A percentile compares a stretch with the other conserved stretches of the same genome.
phyloP scores from a whole-genome alignment of 2,113 vertebrate genomes.

The Caracal caracal region DNA sequence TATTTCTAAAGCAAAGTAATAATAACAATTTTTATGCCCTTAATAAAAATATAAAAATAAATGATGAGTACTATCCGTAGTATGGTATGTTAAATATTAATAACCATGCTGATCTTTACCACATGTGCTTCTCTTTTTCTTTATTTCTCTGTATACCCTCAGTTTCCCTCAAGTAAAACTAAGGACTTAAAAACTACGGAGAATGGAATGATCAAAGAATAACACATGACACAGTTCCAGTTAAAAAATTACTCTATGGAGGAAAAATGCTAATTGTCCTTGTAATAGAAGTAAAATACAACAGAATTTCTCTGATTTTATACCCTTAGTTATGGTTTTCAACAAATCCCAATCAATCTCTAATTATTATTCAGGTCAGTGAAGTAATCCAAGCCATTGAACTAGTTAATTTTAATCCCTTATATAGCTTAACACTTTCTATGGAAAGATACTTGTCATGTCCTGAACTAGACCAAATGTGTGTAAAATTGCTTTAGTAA shows the following conservation, averaged over 20 bases:
- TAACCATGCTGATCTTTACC: neutral
- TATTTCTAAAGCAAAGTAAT: neutral
- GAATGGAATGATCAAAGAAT: neutral
- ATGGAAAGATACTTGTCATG: neutral
- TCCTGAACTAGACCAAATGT: neutral
- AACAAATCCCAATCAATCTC: neutral
- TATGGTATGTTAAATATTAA: neutral
- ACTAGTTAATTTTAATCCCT: neutral
- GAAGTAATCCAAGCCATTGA: neutral
- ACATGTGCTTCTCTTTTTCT: neutral
- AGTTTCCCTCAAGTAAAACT: neutral
- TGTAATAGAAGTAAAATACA: neutral
- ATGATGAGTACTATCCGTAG: neutral
- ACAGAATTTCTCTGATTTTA: neutral
- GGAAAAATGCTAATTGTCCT: neutral
- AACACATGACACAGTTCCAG: neutral
- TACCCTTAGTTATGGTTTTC: neutral
- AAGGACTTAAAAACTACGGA: neutral
- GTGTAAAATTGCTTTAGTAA: neutral
- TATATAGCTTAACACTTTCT: neutral
- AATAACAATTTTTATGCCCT: neutral
- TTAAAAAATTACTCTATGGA: neutral
- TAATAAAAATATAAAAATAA: neutral
- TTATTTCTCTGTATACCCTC: neutral
- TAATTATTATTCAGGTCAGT: neutral